These are phyloP conservation scores for Peribatodes rhomboidaria DNA, from an alignment of 2,888 invertebrate genomes.

Conservation along the genomic window DNA sequence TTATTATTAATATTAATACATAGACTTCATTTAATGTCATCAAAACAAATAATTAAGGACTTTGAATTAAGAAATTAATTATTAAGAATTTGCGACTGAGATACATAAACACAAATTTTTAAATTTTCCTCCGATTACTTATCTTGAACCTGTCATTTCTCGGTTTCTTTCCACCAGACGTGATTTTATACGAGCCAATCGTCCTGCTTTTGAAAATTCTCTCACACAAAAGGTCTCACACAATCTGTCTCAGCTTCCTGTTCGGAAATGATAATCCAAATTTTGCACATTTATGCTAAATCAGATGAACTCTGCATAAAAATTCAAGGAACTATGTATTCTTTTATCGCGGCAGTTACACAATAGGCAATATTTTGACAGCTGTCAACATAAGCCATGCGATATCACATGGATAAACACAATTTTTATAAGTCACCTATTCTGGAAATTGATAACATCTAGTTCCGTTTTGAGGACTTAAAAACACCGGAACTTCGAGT, in stretches of 20 bases:
- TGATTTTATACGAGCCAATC: neutral
- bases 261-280: slow-evolving; percentile 3
- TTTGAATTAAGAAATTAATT: too few relatives aligned
- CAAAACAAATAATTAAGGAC: too few relatives aligned
- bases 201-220: neutral
- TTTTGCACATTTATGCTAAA: neutral
- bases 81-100: too few relatives aligned
- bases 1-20: too few relatives aligned
- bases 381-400: slow-evolving; percentile 9
- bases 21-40: too few relatives aligned
- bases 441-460: slow-evolving; percentile 23
- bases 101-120: too few relatives aligned
- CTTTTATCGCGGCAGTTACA: slow-evolving; percentile 5
- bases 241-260: slow-evolving; percentile 1
- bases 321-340: neutral
- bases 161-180: neutral
- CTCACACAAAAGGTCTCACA: neutral
- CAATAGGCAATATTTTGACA: slow-evolving; percentile 14
- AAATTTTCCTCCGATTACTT: neutral
- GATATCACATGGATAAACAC: slow-evolving; percentile 14
- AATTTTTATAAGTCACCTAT: slow-evolving; percentile 8
- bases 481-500: slow-evolving; percentile 21
- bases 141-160: neutral
- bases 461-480: slow-evolving; percentile 25
- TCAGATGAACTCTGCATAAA: slow-evolving; percentile 5